Evolutionary conservation across 1,140 invertebrate species (phyloP).

Genomic region (Drosophila tropicalis): DNA sequence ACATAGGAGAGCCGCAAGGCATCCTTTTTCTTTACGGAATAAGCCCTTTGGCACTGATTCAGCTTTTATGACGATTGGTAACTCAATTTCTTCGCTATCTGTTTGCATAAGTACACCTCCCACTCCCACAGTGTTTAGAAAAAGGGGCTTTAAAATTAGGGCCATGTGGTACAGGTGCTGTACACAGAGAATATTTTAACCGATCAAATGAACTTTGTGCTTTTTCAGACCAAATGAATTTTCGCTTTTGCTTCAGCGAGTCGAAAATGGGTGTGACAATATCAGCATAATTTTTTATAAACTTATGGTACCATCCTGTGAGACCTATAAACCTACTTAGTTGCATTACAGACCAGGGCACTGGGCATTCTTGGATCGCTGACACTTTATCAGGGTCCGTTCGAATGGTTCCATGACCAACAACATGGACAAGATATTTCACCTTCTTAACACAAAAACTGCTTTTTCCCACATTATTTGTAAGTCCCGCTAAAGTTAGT

Average conservation of each 20-base stretch:
- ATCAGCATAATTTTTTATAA: slow-evolving; percentile 34
- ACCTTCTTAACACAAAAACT: slow-evolving; percentile 74
- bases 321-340: slow-evolving; percentile 25
- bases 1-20: too few relatives aligned
- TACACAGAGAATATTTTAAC: background rate
- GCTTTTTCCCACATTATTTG: slow-evolving; percentile 83
- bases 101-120: background rate
- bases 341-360: slow-evolving; percentile 19
- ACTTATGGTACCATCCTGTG: slow-evolving; percentile 39
- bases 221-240: background rate
- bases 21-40: too few relatives aligned
- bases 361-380: slow-evolving; percentile 47
- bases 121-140: too few relatives aligned
- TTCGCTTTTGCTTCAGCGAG: slow-evolving; percentile 11
- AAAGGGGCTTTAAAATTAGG: too few relatives aligned
- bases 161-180: too few relatives aligned
- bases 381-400: slow-evolving; percentile 54
- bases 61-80: too few relatives aligned
- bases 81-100: too few relatives aligned
- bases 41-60: too few relatives aligned
- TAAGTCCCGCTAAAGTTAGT: slow-evolving; percentile 79
- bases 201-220: slow-evolving; percentile 5
- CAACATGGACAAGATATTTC: slow-evolving; percentile 39
- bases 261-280: slow-evolving; percentile 29
- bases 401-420: slow-evolving; percentile 35